Base-by-base conservation (phyloP, 2,797 vertebrate genomes). In the Rousettus madagascariensis region DNA sequence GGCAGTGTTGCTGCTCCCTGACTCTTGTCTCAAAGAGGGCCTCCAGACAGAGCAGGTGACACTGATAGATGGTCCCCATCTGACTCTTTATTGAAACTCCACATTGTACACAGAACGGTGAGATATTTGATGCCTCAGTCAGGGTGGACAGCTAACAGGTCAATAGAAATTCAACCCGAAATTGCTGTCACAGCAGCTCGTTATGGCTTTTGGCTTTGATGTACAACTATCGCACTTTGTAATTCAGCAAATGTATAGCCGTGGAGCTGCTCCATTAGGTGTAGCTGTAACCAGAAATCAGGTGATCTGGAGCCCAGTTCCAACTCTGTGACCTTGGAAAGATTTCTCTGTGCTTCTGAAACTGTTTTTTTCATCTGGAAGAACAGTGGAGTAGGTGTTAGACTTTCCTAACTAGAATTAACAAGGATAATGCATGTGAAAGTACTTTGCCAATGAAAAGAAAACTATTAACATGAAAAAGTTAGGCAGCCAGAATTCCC, bases 111-210 rank as follows among this genome's bases (percentile, higher is more conserved):
- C 49, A 65, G 82, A 69, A 92, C 20, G 78, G 65, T 59, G 53
- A 91, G 90, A 92, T 68, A 96, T 95, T 33, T 94, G 82, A 96
- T 96, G 82, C 74, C 53, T 92, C 63, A 68, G 92, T 95, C 72
- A 96, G 82, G 82, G 53, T 51, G 74, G 95, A 95, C 85, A 92
- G 83, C 92, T 95, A 86, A 86, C 77, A 97, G 95, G 95, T 97
- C 97, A 97, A 95, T 94, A 95, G 78, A 86, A 96, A 89, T 68
- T 95, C 94, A 92, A 86, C 80, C 85, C 1, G 9, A 96, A 96
- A 96, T 79, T 92, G 95, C 92, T 94, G 65, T 91, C 95, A 83
- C 85, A 94, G 95, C 68, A 95, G 63, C 95, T 94, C 92, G 68
- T 83, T 95, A 86, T 5, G 95, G 88, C 88, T 89, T 86, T 95